Conservation (phyloP, 2,797 vertebrate species). For the Smutsia gigantea region DNA sequence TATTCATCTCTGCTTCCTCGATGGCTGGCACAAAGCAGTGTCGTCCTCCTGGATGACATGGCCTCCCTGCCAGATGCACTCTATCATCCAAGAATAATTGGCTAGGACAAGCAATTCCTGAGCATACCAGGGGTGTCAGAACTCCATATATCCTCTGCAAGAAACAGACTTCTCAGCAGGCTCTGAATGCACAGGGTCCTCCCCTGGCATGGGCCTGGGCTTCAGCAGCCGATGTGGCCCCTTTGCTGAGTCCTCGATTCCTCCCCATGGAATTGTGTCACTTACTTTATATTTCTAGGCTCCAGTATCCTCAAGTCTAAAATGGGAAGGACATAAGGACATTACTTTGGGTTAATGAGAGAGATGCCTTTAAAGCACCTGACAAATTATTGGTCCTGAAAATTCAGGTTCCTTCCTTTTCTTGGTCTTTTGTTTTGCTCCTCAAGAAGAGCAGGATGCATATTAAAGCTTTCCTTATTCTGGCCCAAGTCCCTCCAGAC, state of each 20-base stretch:
- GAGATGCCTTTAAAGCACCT: background rate
- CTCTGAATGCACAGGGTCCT: background rate
- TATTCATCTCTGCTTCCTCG: background rate
- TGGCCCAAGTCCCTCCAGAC: background rate
- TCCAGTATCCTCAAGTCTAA: background rate
- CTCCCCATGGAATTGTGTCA: background rate
- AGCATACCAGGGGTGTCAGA: background rate
- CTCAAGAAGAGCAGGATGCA: background rate
- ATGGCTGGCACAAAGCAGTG: background rate
- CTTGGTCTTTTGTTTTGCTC: no score
- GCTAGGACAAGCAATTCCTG: background rate
- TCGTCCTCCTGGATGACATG: background rate
- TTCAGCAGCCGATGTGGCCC: background rate
- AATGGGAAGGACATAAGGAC: rapidly evolving
- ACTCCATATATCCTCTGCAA: background rate
- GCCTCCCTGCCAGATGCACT: background rate
- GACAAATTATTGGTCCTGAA: background rate
- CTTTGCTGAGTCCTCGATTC: background rate
- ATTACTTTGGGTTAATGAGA: background rate
- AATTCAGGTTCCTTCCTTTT: background rate
- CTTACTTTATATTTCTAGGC: background rate
- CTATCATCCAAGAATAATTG: background rate
- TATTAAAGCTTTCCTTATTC: background rate
- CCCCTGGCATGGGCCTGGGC: background rate
- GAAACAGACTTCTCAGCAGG: background rate